Base-by-base conservation (phyloP, 1,140 invertebrate species). In the Trichonephila inaurata region DNA sequence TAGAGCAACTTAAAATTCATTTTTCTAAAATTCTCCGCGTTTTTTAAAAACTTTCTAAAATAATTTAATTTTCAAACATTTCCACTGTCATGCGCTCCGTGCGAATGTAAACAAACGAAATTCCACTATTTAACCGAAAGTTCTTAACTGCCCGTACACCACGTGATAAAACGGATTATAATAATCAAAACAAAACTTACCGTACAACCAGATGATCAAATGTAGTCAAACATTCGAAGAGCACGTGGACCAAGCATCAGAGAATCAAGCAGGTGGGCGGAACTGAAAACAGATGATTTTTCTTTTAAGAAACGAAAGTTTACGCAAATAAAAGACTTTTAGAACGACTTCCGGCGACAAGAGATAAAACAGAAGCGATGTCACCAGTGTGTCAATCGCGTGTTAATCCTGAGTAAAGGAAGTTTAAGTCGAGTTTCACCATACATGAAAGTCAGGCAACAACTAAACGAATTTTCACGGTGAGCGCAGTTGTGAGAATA, bases 191-290 rank as follows among this genome's bases (percentile, higher is more conserved):
- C 62, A 12, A 2, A 19, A 51, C 87, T 89, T 89, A 89, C 87
- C 61, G 28, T 33, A 33, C 72, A 77, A 18, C 72, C 18, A 40
- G 72, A 5, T 33, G 87, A 24, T 72, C 19, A 69, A 58, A 69
- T n/a, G 58, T 77, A 90, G 44, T 33, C 51, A 90, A 90, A 81
- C 69, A 90, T 69, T 51, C 40, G 19, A n/a, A 77, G n/a, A 81
- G 44, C 89, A 90, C 89, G 89, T 90, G 89, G 69, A n/a, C 19
- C 81, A 18, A 16, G 33, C 72, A 77, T 77, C 69, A 58, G 24
- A 81, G 24, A 90, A 33, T 61, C 69, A 24, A 69, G 24, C 89
- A 90, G 28, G 89, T 8, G 44, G 69, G 69, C 28, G 51, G 21
- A 62, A 77, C 10, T 19, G 64, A 81, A 44, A 66, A 51, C 87